Base-by-base conservation (phyloP, 1,140 invertebrate species). In the Orussus abietinus region DNA sequence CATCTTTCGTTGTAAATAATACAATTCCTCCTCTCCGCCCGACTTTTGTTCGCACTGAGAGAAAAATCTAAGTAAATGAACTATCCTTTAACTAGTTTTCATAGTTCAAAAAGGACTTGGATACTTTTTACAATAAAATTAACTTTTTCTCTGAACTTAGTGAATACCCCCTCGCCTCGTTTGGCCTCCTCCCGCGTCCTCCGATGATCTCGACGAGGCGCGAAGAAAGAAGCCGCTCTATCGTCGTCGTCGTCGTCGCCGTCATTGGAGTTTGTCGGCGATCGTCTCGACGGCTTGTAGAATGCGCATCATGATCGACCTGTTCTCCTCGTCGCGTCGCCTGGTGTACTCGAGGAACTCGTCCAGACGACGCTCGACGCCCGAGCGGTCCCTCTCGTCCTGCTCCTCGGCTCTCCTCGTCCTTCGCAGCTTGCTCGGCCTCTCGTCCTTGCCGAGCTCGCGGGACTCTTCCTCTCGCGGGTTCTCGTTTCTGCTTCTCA, bases 271-370 rank as follows among this genome's bases (percentile, higher is more conserved):
- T 35, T 59, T 59, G 3, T 48, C 45, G 26, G 54, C 54, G 6
- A 63, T 63, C 9, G 42, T 55, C 15, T 63, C 58, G 21, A 63
- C 47, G 7, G 57, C 56, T 15, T 55, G 44, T 14, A 63, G 45
- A 42, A 61, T 52, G 36, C 55, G 46, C 18, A 53, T 14, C 42
- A 63, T 55, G 29, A 63, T 55, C 6, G 33, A 36, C 35, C 53
- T 44, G 29, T 61, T 59, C 37, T 63, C 58, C 33, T 57, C 58
- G 28, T 63, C 60, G 3, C 60, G 33, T 22, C 34, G 32, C 38
- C 55, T 63, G 1, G 52, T 50, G 36, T 63, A 63, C 11, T 57
- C 51, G 11, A 63, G 31, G 29, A 61, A 56, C 41, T 63, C 52
- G 21, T 48, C 53, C 13, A 63, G 35, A 44, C 48, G 43, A 11